Evolutionary conservation across 2,888 invertebrate species (phyloP).

Genomic region (Sarcophaga variegata): DNA sequence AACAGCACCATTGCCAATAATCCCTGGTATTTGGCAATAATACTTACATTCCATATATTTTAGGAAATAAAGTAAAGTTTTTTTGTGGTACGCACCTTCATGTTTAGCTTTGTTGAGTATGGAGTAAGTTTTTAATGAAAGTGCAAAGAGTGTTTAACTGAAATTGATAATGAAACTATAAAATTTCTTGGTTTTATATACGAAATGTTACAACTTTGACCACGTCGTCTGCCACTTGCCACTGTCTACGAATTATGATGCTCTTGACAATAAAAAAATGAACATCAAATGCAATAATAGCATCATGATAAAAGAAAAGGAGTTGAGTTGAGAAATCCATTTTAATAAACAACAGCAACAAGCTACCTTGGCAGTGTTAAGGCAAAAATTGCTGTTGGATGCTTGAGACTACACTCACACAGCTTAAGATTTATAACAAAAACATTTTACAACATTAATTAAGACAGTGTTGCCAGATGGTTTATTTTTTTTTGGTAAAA

Average conservation of each 20-base stretch:
- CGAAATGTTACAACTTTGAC: conserved; percentile 25
- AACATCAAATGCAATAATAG: background rate
- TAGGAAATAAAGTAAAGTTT: background rate
- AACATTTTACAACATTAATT: too few relatives aligned
- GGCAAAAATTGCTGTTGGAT: too few relatives aligned
- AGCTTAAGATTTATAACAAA: too few relatives aligned
- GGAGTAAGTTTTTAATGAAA: conserved; percentile 22
- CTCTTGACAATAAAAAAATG: conserved; percentile 13
- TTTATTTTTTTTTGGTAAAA: background rate
- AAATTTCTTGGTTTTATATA: conserved; percentile 48
- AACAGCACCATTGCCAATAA: conserved; percentile 35
- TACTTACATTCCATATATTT: background rate
- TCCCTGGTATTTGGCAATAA: conserved; percentile 41
- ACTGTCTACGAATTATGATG: background rate
- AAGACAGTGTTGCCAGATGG: background rate
- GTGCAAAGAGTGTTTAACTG: conserved; percentile 48
- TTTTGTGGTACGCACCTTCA: conserved; percentile 56
- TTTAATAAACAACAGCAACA: too few relatives aligned
- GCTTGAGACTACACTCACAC: too few relatives aligned
- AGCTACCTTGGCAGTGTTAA: too few relatives aligned
- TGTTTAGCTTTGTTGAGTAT: conserved; percentile 40
- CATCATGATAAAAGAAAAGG: too few relatives aligned
- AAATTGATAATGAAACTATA: conserved; percentile 45
- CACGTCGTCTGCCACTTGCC: background rate
- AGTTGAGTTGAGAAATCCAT: too few relatives aligned